phyloP scores from a whole-genome alignment of 2,797 vertebrate genomes.

The Ctenochaetus hawaiiensis region DNA sequence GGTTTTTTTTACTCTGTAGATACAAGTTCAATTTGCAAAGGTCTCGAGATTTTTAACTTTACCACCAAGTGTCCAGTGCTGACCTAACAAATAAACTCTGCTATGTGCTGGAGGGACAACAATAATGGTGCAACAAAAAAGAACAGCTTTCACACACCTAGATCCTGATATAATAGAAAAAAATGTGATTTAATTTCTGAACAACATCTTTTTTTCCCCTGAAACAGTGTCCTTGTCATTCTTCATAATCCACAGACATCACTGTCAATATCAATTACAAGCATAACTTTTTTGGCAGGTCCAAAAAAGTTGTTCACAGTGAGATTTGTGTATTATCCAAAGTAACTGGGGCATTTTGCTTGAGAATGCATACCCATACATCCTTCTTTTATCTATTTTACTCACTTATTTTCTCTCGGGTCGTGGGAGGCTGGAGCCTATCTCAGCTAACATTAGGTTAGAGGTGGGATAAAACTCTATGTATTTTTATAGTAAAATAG shows the following conservation, averaged over 20 bases:
- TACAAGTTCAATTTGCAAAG: not conserved
- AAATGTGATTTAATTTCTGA: not conserved
- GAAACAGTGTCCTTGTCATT: not conserved
- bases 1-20: not conserved
- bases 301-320: not conserved
- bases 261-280: not conserved
- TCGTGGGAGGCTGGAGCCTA: not conserved
- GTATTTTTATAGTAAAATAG: not conserved
- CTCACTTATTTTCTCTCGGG: not conserved
- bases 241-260: not conserved
- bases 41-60: not conserved
- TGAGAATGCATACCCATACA: constrained; percentile 15
- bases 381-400: not conserved
- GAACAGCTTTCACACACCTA: not conserved
- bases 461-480: not conserved
- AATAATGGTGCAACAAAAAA: not conserved
- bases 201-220: no score
- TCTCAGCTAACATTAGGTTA: not conserved
- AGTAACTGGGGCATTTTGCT: not conserved
- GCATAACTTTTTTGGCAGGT: not conserved
- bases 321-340: not conserved
- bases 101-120: not conserved
- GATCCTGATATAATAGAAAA: not conserved
- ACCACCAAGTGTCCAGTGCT: not conserved
- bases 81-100: not conserved